Conservation (phyloP, 2,797 vertebrate genomes). For the Hirundo rustica region DNA sequence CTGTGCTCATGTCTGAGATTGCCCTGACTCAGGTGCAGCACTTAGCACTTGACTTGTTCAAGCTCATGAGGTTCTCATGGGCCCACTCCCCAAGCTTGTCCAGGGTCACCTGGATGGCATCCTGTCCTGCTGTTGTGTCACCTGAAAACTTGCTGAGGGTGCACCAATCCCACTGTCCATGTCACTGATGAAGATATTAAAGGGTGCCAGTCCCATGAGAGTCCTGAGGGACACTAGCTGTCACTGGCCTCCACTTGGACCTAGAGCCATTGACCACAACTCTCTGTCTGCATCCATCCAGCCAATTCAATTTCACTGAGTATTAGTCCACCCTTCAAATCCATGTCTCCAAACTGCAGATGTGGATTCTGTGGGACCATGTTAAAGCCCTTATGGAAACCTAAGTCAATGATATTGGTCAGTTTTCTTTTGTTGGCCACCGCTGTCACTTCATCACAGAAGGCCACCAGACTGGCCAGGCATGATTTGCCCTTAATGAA, state of each 20-base stretch:
- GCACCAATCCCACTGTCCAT: fast-evolving
- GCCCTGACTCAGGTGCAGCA: neutral
- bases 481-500: neutral
- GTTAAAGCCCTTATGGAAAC: neutral
- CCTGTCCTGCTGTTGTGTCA: neutral
- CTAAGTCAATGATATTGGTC: neutral
- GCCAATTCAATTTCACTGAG: neutral
- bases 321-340: neutral
- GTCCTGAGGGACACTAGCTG: neutral
- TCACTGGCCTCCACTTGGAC: fast-evolving
- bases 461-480: neutral
- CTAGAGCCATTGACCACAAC: neutral
- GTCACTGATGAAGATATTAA: neutral
- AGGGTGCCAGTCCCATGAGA: no score
- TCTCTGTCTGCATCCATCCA: neutral
- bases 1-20: neutral
- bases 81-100: neutral
- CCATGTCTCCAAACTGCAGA: neutral
- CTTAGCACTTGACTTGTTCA: neutral
- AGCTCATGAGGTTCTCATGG: fast-evolving
- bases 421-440: neutral
- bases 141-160: neutral
- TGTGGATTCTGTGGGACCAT: neutral
- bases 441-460: neutral
- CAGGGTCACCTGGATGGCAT: neutral